Conservation (phyloP, 2,113 vertebrate genomes). For the Numida meleagris region DNA sequence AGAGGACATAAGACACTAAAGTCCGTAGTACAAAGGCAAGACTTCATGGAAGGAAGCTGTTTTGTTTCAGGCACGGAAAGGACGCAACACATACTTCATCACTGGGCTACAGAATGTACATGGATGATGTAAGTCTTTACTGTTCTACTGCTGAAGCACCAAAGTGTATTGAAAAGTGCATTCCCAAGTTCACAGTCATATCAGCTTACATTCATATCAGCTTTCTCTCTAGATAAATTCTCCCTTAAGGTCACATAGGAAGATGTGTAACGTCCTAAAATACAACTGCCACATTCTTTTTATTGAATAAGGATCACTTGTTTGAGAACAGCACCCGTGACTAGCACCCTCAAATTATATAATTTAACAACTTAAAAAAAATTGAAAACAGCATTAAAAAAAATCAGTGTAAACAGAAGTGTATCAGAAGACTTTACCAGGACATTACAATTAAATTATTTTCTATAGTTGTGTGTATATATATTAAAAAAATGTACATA, state of each 20-base stretch:
- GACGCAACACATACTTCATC: background rate
- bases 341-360: background rate
- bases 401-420: background rate
- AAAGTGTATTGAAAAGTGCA: background rate
- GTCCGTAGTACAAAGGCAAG: background rate
- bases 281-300: background rate
- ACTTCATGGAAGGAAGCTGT: background rate
- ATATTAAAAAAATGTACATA: background rate
- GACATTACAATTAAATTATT: background rate
- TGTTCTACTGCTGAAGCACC: background rate
- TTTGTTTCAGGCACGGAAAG: background rate
- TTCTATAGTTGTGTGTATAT: background rate
- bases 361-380: background rate
- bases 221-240: background rate
- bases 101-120: background rate
- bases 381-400: background rate
- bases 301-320: background rate
- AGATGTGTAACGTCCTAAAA: background rate
- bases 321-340: background rate
- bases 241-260: background rate
- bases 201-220: rapidly evolving
- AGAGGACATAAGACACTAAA: background rate
- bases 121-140: background rate
- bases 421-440: background rate
- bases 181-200: rapidly evolving